Percentiles rank a stretch among this genome's conserved stretches.
Evolutionary conservation across 2,113 vertebrate species (phyloP).

Genomic region (Brachirus orientalis): DNA sequence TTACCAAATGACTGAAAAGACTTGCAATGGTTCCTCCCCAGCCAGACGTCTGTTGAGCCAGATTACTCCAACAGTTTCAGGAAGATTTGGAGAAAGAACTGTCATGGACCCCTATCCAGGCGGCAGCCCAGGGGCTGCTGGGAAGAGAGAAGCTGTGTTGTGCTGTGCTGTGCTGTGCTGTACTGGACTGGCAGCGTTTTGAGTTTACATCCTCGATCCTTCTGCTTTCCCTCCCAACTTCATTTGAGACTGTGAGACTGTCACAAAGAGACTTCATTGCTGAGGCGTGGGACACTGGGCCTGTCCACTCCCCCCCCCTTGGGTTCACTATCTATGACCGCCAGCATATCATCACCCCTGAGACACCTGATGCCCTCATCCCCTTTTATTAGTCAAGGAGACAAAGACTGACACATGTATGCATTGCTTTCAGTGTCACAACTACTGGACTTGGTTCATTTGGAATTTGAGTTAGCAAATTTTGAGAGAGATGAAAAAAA

Average conservation of each 20-base stretch:
- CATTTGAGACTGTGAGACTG: slow-evolving; percentile 56
- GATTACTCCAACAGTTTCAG: slow-evolving; percentile 18
- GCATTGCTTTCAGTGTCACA: slow-evolving; percentile 72
- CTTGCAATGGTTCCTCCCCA: slow-evolving; percentile 6
- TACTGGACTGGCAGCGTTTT: slow-evolving; percentile 46
- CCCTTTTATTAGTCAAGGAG: slow-evolving; percentile 56
- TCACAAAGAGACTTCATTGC: slow-evolving; percentile 46
- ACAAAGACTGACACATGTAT: slow-evolving; percentile 72
- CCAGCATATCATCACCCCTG: slow-evolving; percentile 51
- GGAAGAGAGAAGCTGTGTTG: slow-evolving; percentile 26
- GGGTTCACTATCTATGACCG: slow-evolving; percentile 32
- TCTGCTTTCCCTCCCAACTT: slow-evolving; percentile 10
- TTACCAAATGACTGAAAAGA: slow-evolving; percentile 16
- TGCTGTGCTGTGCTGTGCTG: too few species aligned
- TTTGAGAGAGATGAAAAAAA: slow-evolving; percentile 50
- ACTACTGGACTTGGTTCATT: slow-evolving; percentile 43
- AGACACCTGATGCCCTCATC: slow-evolving; percentile 1
- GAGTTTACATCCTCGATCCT: slow-evolving; percentile 54
- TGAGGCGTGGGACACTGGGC: slow-evolving; percentile 23
- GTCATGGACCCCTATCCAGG: slow-evolving; percentile 27
- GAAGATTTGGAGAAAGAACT: slow-evolving; percentile 12
- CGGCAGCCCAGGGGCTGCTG: slow-evolving; percentile 9
- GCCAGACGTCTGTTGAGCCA: slow-evolving; percentile 8
- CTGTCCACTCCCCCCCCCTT: slow-evolving; percentile 2
- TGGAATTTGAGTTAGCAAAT: slow-evolving; percentile 67